These are phyloP conservation scores for Pseudorhombus dupliciocellatus DNA, from an alignment of 2,113 vertebrate genomes.

Conservation along the genomic window DNA sequence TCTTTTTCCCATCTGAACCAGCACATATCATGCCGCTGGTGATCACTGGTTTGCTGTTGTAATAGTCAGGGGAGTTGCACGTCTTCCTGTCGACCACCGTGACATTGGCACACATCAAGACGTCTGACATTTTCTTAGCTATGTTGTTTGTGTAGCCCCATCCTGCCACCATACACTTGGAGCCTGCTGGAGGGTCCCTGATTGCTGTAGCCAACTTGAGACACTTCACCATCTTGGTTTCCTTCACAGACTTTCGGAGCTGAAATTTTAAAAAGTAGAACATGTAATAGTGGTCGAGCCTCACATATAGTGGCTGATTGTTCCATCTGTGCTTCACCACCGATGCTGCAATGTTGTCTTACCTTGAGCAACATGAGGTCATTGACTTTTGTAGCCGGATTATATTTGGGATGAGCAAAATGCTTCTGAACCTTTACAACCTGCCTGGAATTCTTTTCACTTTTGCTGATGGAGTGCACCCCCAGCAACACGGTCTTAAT, in stretches of 20 bases:
- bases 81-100: slow-evolving; percentile 61
- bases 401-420: slow-evolving; percentile 59
- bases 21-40: slow-evolving; percentile 73
- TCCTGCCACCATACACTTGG: slow-evolving; percentile 70
- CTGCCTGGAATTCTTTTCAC: slow-evolving; percentile 40
- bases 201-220: neutral
- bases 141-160: slow-evolving; percentile 55
- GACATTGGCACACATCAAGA: slow-evolving; percentile 67
- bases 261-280: slow-evolving; percentile 31
- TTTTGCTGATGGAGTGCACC: slow-evolving; percentile 61
- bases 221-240: slow-evolving; percentile 42
- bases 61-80: slow-evolving; percentile 69
- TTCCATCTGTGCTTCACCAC: no score
- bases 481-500: slow-evolving; percentile 63
- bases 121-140: slow-evolving; percentile 24
- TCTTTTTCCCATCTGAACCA: slow-evolving; percentile 35
- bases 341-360: neutral
- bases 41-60: slow-evolving; percentile 52
- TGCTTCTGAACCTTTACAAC: slow-evolving; percentile 8
- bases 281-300: neutral
- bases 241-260: slow-evolving; percentile 58
- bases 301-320: neutral
- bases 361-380: slow-evolving; percentile 80
- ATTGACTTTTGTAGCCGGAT: neutral
- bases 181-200: slow-evolving; percentile 1